A percentile compares a stretch with the other conserved stretches of the same genome.
Evolutionary conservation across 2,113 vertebrate genomes (phyloP).

Genomic region (Pomatorhinus ruficollis): DNA sequence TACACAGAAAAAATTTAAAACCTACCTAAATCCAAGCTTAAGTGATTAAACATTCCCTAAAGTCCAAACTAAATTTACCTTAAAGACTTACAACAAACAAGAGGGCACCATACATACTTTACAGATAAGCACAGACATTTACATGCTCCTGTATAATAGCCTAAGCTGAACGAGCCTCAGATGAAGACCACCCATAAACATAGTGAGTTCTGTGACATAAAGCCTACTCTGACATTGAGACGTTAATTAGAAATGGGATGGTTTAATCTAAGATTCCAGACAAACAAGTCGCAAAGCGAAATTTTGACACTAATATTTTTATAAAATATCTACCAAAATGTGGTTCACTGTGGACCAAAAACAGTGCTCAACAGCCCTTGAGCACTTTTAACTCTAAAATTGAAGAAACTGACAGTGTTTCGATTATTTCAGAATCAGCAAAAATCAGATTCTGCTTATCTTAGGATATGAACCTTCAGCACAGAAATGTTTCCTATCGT

Average conservation of each 20-base stretch:
- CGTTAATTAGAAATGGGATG: background rate
- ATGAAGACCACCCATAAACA: background rate
- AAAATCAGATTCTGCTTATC: background rate
- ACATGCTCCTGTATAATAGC: background rate
- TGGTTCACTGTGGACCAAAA: background rate
- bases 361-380: background rate
- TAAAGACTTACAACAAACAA: background rate
- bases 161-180: background rate
- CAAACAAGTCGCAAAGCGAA: background rate
- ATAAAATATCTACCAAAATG: background rate
- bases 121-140: background rate
- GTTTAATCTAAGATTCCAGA: background rate
- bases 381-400: background rate
- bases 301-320: background rate
- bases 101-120: background rate
- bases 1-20: background rate
- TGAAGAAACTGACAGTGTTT: background rate
- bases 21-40: background rate
- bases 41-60: background rate
- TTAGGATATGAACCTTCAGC: background rate
- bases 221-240: background rate
- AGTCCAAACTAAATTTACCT: background rate
- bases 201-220: background rate
- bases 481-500: background rate
- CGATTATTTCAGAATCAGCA: background rate